Base-by-base conservation (phyloP, 2,797 vertebrate species). In the Gila robusta region DNA sequence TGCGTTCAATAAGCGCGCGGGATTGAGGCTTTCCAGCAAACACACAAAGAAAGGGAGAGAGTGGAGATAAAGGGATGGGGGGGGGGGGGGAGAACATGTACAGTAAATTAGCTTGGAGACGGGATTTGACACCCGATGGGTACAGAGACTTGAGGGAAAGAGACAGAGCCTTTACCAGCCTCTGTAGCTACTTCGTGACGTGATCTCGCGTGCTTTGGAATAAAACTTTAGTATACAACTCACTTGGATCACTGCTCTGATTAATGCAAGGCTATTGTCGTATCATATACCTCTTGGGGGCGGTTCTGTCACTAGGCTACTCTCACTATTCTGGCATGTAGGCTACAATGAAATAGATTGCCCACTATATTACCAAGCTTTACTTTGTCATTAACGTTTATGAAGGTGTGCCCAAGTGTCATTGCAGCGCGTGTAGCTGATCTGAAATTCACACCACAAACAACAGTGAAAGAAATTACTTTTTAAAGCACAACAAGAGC, bases 41-140 rank as follows among this genome's bases (percentile, higher is more conserved):
- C 92, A 96, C 91, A 94, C 83, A 76, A 85, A 88, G 83, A 87
- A 86, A 87, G 87, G 85, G 92, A 92, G 90, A 93, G 92, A 89
- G 91, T 81, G 81, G 87, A 93, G 89, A 94, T 93, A 94, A 96
- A 96, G 49, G 87, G 91, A 89, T 91, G 90, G 47, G 12, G 90
- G 47, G 56, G 3, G 3, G 47, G 56, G 3, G 0, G 9, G 71
- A 84, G 85, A 95, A 93, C 91, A 92, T 94, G 94, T 95, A 95
- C 95, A 96, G 96, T 97, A 97, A 98, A 97, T 97, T 96, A 96
- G 94, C 91, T 84, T 76, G 41, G 84, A 80, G 86, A 84, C 79
- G 67, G 72, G 59, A 81, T 81, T 44, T 74, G 86, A 84, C 85
- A 76, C 26, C 71, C 66, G 82, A 83, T 69, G 52, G 21, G 82